Evolutionary conservation across 2,113 vertebrate genomes (phyloP).

Genomic region (Saccopteryx leptura): DNA sequence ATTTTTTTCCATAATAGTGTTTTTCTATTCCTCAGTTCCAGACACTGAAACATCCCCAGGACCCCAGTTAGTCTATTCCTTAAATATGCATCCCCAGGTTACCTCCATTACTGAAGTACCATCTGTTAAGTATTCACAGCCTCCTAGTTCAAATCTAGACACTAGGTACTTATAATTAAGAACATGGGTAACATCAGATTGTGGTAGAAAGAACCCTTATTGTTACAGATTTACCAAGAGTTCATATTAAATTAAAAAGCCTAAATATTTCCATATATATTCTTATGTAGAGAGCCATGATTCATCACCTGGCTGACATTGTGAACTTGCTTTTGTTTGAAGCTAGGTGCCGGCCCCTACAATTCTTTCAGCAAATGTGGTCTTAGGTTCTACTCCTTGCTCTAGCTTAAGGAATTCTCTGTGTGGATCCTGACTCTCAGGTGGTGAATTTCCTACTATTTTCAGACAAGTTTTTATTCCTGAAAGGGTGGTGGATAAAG

Average conservation of each 20-base stretch:
- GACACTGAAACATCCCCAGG: fast-evolving
- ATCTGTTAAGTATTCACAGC: fast-evolving
- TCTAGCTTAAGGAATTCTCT: background rate
- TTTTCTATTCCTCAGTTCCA: background rate
- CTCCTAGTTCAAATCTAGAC: fast-evolving
- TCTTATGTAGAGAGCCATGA: no score
- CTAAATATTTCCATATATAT: no score
- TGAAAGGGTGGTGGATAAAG: fast-evolving
- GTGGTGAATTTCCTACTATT: fast-evolving
- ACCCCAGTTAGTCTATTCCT: no score
- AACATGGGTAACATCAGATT: fast-evolving
- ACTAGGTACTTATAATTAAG: fast-evolving
- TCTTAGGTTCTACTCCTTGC: fast-evolving
- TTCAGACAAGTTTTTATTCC: fast-evolving
- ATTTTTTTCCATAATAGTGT: no score
- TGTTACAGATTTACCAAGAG: fast-evolving
- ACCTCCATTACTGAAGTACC: fast-evolving
- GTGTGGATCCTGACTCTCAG: fast-evolving
- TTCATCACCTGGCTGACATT: background rate
- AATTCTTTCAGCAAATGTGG: background rate
- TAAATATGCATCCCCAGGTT: fast-evolving
- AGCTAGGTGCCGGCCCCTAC: fast-evolving
- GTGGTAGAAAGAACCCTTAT: fast-evolving
- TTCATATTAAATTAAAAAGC: background rate
- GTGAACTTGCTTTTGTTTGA: background rate